Base-by-base conservation (phyloP, 2,797 vertebrate genomes). In the Alca torda region DNA sequence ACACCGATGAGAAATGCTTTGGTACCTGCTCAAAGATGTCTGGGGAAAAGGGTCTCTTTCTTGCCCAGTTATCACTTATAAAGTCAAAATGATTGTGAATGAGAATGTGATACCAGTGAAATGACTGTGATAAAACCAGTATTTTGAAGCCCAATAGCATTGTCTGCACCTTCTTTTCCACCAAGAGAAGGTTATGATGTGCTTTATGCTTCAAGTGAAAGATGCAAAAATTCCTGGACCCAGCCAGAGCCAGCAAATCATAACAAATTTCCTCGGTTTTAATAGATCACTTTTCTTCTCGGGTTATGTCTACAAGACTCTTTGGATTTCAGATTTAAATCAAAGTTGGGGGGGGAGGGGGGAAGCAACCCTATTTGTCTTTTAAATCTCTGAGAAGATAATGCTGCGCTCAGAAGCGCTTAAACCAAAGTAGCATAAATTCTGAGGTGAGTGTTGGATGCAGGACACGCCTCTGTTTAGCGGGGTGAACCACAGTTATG, bases 281-380 rank as follows among this genome's bases (percentile, higher is more conserved):
- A 88, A 84, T 6, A 73, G 35, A 45, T 53, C 59, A 59, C 25
- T 53, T 75, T 69, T 89, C 28, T 41, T 33, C 13, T 59, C 53
- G 8, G 28, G 25, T 31, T 73, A n/a, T 20, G 1, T 16, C 28
- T 51, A 37, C 1, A 3, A 56, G 23, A 7, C 8, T 82, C 59
- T 70, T 45, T 35, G 31, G 56, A 60, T 76, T 89, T 90, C 67
- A 93, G 15, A 68, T 74, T 57, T 67, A 79, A 90, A 74, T 79
- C 21, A 10, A 67, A 33, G 13, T 41, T 30, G 11, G 6, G 43
- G 45, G 18, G 18, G 4, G 17, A 17, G 10, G 11, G 3, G 2
- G 5, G 1, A 13, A 23, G 5, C 2, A 15, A 1, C 1, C 4
- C 15, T 51, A 4, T 48, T 78, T 46, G 5, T 53, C 28, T 48